A percentile compares a stretch with the other conserved stretches of the same genome.
These are phyloP conservation scores for Sakesphorus luctuosus DNA, from an alignment of 2,113 vertebrate species.

Conservation along the genomic window DNA sequence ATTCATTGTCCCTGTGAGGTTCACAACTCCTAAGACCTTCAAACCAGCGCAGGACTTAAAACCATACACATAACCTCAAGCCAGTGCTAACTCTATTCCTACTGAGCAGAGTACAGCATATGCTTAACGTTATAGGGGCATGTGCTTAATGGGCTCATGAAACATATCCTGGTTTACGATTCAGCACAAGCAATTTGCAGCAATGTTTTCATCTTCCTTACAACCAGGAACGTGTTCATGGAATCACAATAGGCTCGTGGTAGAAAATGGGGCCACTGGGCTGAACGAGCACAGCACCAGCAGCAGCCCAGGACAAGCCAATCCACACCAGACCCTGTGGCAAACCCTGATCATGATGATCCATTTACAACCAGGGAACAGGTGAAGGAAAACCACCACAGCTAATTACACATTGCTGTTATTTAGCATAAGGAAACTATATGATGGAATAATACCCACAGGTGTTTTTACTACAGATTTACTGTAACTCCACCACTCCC, in stretches of 20 bases:
- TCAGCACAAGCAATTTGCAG: background rate
- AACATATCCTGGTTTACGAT: background rate
- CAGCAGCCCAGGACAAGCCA: background rate
- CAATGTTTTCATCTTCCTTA: background rate
- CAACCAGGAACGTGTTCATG: rapidly evolving
- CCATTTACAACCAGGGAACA: background rate
- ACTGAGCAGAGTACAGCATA: background rate
- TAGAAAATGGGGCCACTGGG: background rate
- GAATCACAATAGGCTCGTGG: background rate
- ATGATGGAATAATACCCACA: background rate
- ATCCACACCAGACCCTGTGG: rapidly evolving
- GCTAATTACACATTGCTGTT: background rate
- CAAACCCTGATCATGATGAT: background rate
- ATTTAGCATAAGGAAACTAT: background rate
- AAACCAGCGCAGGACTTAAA: background rate
- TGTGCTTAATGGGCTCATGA: background rate
- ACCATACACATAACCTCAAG: background rate
- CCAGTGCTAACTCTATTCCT: background rate
- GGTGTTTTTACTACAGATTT: background rate
- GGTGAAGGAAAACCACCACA: background rate
- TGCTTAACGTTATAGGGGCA: slow-evolving; percentile 3
- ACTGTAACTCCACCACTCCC: background rate
- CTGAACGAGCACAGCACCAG: background rate
- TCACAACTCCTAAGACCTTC: background rate
- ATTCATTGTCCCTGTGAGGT: slow-evolving; percentile 18